Conservation (phyloP, 2,113 vertebrate genomes). For the Leptobrachium ailaonicum region DNA sequence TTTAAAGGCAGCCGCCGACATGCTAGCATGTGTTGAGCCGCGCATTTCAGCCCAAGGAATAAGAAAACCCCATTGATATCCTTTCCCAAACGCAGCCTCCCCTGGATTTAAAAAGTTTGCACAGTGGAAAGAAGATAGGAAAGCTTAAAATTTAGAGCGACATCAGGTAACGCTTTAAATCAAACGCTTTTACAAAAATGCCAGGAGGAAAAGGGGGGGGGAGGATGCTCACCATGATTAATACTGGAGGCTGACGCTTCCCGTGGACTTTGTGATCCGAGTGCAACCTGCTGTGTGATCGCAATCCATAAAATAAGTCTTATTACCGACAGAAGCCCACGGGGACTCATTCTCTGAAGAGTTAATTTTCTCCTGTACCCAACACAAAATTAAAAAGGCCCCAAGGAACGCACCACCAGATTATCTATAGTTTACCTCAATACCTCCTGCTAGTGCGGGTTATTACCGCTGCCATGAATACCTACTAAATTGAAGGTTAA, state of each 20-base stretch:
- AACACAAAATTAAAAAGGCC: slow-evolving; percentile 31
- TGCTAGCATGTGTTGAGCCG: no score
- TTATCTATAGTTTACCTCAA: not conserved
- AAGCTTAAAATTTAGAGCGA: not conserved
- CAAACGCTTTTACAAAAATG: slow-evolving; percentile 1
- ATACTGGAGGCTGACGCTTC: not conserved
- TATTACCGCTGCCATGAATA: slow-evolving; percentile 6
- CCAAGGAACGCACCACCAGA: slow-evolving; percentile 18
- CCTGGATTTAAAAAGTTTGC: not conserved
- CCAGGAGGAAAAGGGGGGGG: not conserved
- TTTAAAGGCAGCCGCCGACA: no score
- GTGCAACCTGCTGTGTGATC: not conserved
- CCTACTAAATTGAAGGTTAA: not conserved
- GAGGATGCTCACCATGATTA: slow-evolving; percentile 7
- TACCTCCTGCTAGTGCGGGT: slow-evolving; percentile 4
- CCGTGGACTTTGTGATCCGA: not conserved
- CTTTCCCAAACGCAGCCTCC: not conserved
- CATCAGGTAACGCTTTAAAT: not conserved
- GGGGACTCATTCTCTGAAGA: slow-evolving; percentile 25
- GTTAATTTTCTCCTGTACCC: slow-evolving; percentile 26
- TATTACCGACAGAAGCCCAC: slow-evolving; percentile 8
- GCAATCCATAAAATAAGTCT: slow-evolving; percentile 5
- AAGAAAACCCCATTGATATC: not conserved
- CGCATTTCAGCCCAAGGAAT: no score
- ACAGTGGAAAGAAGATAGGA: not conserved